phyloP scores from a whole-genome alignment of 2,888 invertebrate species.

The Gerris lacustris region DNA sequence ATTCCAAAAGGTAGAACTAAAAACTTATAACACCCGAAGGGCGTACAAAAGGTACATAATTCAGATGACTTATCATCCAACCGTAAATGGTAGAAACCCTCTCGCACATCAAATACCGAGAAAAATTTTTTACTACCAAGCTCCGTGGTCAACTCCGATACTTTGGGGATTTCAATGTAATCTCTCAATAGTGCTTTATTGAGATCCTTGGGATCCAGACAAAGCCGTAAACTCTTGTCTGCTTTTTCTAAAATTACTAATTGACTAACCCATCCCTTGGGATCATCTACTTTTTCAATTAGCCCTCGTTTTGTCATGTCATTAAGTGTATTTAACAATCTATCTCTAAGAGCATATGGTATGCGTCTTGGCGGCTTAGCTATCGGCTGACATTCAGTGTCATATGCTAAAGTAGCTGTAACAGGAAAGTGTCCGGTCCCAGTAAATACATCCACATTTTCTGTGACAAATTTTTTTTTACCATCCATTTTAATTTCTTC shows the following conservation, averaged over 20 bases:
- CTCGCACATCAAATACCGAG: constrained; percentile 20
- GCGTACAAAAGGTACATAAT: constrained; percentile 20
- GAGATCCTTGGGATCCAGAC: constrained; percentile 19
- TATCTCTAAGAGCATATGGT: constrained; percentile 23
- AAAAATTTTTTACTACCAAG: constrained; percentile 16
- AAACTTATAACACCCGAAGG: constrained; percentile 22
- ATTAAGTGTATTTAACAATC: constrained; percentile 27
- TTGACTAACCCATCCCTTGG: constrained; percentile 34
- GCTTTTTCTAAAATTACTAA: constrained; percentile 33
- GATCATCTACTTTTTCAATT: constrained; percentile 29
- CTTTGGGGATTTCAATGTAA: constrained; percentile 11
- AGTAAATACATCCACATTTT: constrained; percentile 8
- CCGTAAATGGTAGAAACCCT: constrained; percentile 21
- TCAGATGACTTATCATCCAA: constrained; percentile 21
- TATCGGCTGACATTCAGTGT: constrained; percentile 11
- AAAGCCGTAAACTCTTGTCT: constrained; percentile 28
- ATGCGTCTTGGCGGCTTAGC: constrained; percentile 23
- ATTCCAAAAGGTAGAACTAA: constrained; percentile 20
- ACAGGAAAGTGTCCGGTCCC: not conserved
- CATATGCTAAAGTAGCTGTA: not conserved
- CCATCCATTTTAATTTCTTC: not conserved
- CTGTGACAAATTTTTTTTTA: not conserved
- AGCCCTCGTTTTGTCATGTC: constrained; percentile 27
- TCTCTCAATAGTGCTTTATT: constrained; percentile 17
- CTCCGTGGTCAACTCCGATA: constrained; percentile 13